phyloP scores from a whole-genome alignment of 2,797 vertebrate genomes.

The Gallinago solitaria region DNA sequence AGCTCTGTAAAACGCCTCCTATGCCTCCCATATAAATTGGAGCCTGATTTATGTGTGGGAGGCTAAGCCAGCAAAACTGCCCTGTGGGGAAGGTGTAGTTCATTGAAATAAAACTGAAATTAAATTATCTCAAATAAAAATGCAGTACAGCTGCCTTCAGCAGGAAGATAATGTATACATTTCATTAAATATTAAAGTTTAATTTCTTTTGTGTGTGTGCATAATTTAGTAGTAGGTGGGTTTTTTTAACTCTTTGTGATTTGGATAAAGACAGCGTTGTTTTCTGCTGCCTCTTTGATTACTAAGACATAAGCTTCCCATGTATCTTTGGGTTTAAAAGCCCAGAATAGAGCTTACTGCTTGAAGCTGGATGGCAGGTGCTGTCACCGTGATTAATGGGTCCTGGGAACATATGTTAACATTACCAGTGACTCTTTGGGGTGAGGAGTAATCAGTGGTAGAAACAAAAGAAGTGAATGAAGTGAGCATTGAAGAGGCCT shows the following conservation, averaged over 20 bases:
- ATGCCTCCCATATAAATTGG: conserved; percentile 71
- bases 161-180: conserved; percentile 82
- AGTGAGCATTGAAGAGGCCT: neutral
- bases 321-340: neutral
- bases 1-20: conserved; percentile 41
- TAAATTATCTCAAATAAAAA: conserved; percentile 84
- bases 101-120: conserved; percentile 83
- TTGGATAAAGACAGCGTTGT: neutral
- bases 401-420: neutral
- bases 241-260: neutral
- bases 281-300: neutral
- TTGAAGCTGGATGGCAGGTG: neutral
- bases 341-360: neutral
- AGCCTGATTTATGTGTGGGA: conserved; percentile 73
- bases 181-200: conserved; percentile 84
- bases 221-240: conserved; percentile 7
- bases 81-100: conserved; percentile 73
- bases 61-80: conserved; percentile 59
- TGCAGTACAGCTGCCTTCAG: conserved; percentile 84
- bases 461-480: neutral
- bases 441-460: neutral
- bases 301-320: neutral
- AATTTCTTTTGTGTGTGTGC: conserved; percentile 74
- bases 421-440: neutral
- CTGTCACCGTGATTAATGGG: conserved; percentile 2